Conservation (phyloP, 2,888 invertebrate species). For the Limnephilus rhombicus region DNA sequence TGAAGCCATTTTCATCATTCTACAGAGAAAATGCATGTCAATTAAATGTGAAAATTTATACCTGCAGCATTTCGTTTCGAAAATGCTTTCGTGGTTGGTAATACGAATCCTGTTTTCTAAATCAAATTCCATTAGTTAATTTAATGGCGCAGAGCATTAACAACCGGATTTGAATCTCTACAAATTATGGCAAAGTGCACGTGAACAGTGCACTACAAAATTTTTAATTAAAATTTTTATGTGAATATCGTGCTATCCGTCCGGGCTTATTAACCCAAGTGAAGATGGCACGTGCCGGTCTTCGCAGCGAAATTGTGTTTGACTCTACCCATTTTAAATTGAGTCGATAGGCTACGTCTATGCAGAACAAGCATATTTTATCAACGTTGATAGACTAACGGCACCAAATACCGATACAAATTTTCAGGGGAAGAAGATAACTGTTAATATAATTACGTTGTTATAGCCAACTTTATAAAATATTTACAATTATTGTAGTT, state of each 20-base stretch:
- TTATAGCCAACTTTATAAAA: too few relatives aligned
- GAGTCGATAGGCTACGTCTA: too few relatives aligned
- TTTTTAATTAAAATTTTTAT: background rate
- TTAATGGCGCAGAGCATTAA: background rate
- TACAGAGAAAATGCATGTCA: background rate
- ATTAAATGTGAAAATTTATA: background rate
- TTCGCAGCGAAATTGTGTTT: background rate
- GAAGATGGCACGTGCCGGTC: background rate
- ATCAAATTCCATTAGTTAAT: background rate
- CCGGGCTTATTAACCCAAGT: background rate
- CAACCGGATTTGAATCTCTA: background rate
- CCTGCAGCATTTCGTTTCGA: background rate
- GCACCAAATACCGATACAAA: background rate
- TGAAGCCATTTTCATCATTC: too few relatives aligned
- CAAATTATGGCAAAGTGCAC: background rate
- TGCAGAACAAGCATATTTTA: background rate
- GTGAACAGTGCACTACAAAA: background rate
- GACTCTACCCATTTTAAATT: background rate
- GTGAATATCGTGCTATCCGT: background rate
- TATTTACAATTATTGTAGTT: background rate
- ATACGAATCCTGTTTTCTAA: background rate
- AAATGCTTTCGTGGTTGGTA: background rate
- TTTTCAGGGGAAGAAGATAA: too few relatives aligned
- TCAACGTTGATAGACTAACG: background rate
- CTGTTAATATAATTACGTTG: too few relatives aligned